Conservation (phyloP, 2,113 vertebrate species). For the Istiophorus platypterus region DNA sequence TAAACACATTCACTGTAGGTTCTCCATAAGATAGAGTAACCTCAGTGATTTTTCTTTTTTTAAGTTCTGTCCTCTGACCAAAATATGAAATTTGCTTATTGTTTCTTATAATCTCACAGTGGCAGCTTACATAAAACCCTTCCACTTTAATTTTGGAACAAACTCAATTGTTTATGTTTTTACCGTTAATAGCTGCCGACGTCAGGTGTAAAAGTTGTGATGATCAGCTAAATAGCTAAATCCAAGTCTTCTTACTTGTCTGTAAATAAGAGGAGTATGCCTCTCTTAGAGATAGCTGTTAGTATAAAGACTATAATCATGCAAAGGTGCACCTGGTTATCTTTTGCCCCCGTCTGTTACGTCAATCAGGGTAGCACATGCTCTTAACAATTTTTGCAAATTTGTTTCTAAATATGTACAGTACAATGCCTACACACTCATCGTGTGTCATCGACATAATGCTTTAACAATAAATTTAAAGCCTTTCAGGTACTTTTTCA, state of each 20-base stretch:
- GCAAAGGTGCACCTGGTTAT: background rate
- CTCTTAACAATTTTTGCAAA: slow-evolving; percentile 1
- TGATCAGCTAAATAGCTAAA: too few species aligned
- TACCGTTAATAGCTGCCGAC: background rate
- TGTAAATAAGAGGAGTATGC: background rate
- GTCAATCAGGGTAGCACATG: background rate
- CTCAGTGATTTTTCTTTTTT: background rate
- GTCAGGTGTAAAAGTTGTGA: background rate
- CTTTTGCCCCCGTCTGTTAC: slow-evolving; percentile 9
- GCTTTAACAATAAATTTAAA: too few species aligned
- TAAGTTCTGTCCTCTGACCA: background rate
- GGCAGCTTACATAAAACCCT: background rate
- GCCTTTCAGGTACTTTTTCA: background rate
- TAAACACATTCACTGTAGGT: background rate
- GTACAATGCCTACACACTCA: background rate
- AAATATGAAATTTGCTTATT: background rate
- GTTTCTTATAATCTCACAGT: background rate
- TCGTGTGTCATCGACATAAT: background rate
- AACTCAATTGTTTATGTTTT: too few species aligned
- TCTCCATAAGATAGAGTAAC: too few species aligned
- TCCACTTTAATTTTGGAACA: background rate
- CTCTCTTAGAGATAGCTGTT: background rate
- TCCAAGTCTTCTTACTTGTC: background rate
- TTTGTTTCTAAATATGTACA: background rate
- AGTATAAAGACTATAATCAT: background rate